Evolutionary conservation across 2,797 vertebrate genomes (phyloP).

Genomic region (Hephaestus fuliginosus): DNA sequence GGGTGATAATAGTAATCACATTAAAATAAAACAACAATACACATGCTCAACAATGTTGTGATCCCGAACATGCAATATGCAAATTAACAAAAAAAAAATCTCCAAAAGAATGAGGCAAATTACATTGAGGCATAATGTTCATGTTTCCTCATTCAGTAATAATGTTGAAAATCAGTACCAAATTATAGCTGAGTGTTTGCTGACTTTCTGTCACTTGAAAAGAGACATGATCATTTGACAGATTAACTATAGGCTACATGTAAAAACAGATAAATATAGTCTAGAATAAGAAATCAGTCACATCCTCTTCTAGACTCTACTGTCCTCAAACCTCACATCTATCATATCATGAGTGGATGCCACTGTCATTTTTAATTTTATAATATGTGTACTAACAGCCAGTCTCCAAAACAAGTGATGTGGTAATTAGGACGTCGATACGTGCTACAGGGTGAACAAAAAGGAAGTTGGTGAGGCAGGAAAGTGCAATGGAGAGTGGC

Average conservation of each 20-base stretch:
- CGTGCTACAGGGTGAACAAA: slow-evolving; percentile 16
- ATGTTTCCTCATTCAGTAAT: neutral
- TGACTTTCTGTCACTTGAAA: neutral
- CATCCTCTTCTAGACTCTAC: neutral
- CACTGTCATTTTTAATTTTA: neutral
- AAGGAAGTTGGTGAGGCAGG: neutral
- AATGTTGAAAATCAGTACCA: neutral
- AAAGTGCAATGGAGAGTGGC: slow-evolving; percentile 28
- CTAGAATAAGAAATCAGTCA: neutral
- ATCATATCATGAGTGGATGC: neutral
- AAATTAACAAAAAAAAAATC: neutral
- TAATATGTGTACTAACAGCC: slow-evolving; percentile 3
- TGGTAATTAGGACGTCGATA: slow-evolving; percentile 29
- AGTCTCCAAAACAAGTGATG: neutral
- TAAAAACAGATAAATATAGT: neutral
- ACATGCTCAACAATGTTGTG: neutral
- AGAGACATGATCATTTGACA: neutral
- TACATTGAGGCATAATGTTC: neutral
- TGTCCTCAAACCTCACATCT: slow-evolving; percentile 2
- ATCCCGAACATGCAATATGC: neutral
- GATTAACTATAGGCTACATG: neutral
- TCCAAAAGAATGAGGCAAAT: neutral
- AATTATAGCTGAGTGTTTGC: neutral
- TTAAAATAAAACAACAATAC: neutral
- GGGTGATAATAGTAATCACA: neutral